phyloP scores from a whole-genome alignment of 2,797 vertebrate genomes.

The Neosilurus mollespiculum region DNA sequence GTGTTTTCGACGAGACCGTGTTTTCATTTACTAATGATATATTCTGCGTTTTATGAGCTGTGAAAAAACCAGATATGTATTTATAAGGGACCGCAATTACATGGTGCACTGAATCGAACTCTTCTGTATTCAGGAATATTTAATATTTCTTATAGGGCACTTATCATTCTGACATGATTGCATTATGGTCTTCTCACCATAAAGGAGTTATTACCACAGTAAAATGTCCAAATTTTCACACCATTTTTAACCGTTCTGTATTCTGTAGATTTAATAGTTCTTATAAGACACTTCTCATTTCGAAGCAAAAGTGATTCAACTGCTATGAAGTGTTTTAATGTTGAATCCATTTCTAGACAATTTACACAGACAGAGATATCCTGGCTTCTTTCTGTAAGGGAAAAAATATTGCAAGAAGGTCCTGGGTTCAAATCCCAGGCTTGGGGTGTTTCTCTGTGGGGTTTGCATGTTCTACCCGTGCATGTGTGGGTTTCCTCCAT shows the following conservation, averaged over 20 bases:
- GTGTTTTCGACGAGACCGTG: constrained; percentile 36
- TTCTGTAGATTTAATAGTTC: constrained; percentile 67
- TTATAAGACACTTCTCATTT: constrained; percentile 61
- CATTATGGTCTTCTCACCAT: constrained; percentile 56
- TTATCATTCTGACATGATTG: constrained; percentile 61
- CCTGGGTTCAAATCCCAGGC: no score
- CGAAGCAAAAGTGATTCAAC: constrained; percentile 42
- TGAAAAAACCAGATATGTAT: constrained; percentile 59
- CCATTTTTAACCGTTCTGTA: constrained; percentile 66
- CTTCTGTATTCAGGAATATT: constrained; percentile 68
- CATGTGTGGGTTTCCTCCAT: no score
- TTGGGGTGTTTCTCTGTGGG: no score
- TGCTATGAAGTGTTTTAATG: constrained; percentile 52
- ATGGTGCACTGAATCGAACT: constrained; percentile 74
- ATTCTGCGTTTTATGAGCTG: constrained; percentile 50
- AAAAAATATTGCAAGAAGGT: no score
- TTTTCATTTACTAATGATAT: constrained; percentile 55
- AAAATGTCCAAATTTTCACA: constrained; percentile 53
- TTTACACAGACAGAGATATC: constrained; percentile 8
- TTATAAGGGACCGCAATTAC: constrained; percentile 70
- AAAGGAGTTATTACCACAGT: constrained; percentile 62
- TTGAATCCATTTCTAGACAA: constrained; percentile 23
- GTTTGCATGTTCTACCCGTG: no score
- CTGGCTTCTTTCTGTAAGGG: neutral
- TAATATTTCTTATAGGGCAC: constrained; percentile 65